Evolutionary conservation across 2,797 vertebrate species (phyloP), one percentile per base, ranked within the genome.

Genomic region (Argentina silus): DNA sequence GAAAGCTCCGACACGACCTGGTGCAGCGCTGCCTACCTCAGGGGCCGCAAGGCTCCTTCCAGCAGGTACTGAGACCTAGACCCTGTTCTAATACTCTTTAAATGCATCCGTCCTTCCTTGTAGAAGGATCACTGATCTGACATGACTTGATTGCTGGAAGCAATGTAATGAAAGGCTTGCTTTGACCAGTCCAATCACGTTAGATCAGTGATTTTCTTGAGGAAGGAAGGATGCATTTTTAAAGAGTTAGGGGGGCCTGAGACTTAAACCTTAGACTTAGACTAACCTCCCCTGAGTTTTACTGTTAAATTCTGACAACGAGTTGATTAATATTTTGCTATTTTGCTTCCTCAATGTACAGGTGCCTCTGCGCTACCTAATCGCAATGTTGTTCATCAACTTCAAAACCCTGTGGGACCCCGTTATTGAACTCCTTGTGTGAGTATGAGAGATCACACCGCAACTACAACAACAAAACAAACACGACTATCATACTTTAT

Each of bases 371-470:
- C 94, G 96, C 6, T 99, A 98, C 87, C 95, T 99, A 72, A 87
- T 98, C 11, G 94, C 96, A 43, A 98, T 98, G 97, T 91, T 99
- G 57, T 99, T 97, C 67, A 71, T 99, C 77, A 99, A 99, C 91
- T 99, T 99, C 92, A 95, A 84, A 62, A 94, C 95, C 3, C 92
- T 99, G 70, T 99, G 98, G 98, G 96, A 97, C 73, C 92, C 97
- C 6, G 95, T 98, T 36, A 95, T 95, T 78, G 97, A 99, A 9
- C 94, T 99, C 10, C 76, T 99, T 66, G 93, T 86, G 98, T 99
- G 83, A 97, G 96, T 93, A 12, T 19, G 19, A 59, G 27, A 36
- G 8, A 7, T 10, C 21, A 53, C 47, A 67, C 12, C 61, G 7
- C 10, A 42, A 36, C 12, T 11, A 48, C 11, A 4, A 48, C 62